phyloP scores from a whole-genome alignment of 2,888 invertebrate species.

The Drepana falcataria region DNA sequence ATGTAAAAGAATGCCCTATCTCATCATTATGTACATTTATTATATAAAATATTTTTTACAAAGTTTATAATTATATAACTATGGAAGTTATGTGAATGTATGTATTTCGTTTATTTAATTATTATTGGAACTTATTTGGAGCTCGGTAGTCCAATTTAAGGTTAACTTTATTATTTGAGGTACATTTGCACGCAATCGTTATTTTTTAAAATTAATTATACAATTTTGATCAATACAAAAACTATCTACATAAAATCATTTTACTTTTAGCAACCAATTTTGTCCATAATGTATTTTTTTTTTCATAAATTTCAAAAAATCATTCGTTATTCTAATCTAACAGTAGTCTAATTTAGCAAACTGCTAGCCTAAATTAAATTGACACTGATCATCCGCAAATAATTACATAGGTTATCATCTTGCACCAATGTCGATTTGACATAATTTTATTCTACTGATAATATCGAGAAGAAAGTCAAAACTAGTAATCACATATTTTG shows the following conservation, averaged over 20 bases:
- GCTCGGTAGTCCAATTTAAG: too few species aligned
- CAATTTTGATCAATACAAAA: neutral
- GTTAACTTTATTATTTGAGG: neutral
- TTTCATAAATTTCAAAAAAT: too few species aligned
- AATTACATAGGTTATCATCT: slow-evolving; percentile 58
- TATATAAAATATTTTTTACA: too few species aligned
- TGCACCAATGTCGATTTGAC: slow-evolving; percentile 30
- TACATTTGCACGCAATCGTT: neutral
- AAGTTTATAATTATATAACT: too few species aligned
- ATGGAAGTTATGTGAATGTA: too few species aligned
- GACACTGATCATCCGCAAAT: slow-evolving; percentile 22
- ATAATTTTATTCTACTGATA: slow-evolving; percentile 24
- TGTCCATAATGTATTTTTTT: too few species aligned
- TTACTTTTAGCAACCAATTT: too few species aligned
- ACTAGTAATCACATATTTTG: slow-evolving; percentile 34
- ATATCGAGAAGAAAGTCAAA: slow-evolving; percentile 25
- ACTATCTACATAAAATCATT: too few species aligned
- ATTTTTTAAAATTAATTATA: neutral
- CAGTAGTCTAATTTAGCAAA: slow-evolving; percentile 7
- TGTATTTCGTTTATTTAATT: too few species aligned
- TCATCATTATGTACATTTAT: too few species aligned
- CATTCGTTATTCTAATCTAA: neutral
- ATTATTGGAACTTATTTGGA: too few species aligned
- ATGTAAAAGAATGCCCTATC: too few species aligned
- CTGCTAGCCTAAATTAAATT: slow-evolving; percentile 25